These are phyloP conservation scores for Mylabris phalerata DNA, from an alignment of 1,140 invertebrate species.

Conservation along the genomic window DNA sequence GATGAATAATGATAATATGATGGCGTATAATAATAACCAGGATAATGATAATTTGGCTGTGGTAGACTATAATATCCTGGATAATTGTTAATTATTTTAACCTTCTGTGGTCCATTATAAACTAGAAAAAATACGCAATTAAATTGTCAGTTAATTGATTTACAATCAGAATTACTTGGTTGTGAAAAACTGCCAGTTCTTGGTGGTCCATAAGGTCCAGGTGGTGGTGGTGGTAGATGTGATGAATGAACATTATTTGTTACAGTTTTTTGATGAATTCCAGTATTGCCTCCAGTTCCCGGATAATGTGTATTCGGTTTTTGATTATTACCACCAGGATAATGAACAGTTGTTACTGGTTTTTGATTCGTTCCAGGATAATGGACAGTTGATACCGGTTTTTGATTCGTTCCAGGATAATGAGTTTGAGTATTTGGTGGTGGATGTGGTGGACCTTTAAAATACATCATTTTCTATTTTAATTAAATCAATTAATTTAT, in stretches of 20 bases:
- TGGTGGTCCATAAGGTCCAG: neutral
- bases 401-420: neutral
- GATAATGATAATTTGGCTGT: neutral
- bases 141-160: neutral
- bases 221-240: neutral
- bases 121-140: neutral
- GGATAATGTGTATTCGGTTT: too few relatives aligned
- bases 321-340: too few relatives aligned
- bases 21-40: conserved; percentile 5
- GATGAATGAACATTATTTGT: neutral
- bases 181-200: neutral
- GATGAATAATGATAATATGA: conserved; percentile 4
- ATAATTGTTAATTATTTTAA: conserved; percentile 7
- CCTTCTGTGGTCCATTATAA: conserved; percentile 2
- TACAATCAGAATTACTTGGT: neutral
- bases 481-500: too few relatives aligned
- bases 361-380: too few relatives aligned
- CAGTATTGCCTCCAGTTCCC: too few relatives aligned
- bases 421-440: neutral
- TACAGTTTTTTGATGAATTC: too few relatives aligned
- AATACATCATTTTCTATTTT: too few relatives aligned
- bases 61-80: conserved; percentile 4
- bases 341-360: too few relatives aligned
- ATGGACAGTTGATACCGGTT: too few relatives aligned
- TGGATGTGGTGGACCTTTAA: neutral